Evolutionary conservation across 2,888 invertebrate species (phyloP), one percentile per base, ranked within the genome.

Genomic region (Gastrophysa polygoni): DNA sequence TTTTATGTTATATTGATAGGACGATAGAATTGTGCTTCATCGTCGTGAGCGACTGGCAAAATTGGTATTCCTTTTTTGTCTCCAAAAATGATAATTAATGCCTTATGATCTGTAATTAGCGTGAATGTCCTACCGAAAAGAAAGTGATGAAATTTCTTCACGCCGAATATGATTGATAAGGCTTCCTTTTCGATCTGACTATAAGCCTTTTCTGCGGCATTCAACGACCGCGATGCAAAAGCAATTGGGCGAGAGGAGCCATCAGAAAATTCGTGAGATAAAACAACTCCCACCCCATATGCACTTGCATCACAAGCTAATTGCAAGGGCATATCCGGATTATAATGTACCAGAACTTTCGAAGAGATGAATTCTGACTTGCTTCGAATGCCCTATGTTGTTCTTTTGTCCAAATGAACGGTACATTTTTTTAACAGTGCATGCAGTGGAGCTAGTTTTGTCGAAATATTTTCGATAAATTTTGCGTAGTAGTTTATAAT

Each of bases 401-500:
- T 46, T 47, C 46, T 10, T 18, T 24, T 18, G 18, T 47, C 29
- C 56, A 47, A 46, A 8, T 46, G 4, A 44, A 56, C 16, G 10
- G 18, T 3, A 21, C 43, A 38, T 44, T 57, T 48, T 49, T 57
- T 47, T 50, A 18, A 57, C 5, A 57, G 34, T 38, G 29, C 17
- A 50, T 50, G 21, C 16, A 57, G 34, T n/a, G 32, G 20, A 34
- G 24, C 29, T 11, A 50, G 8, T 49, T 34, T 38, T 20, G 51
- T 54, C 10, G 60, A 54, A 24, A 61, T 46, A 55, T 68, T 66
- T 47, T 29, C 21, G 18, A 70, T 55, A 46, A 68, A 70, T 34
- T 61, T 64, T 3, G 54, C 49, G 38, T 69, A 71, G 57, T 67
- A 71, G 55, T 69, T 68, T 7, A 69, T 55, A 2, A 59, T 1